phyloP scores from a whole-genome alignment of 2,113 vertebrate genomes.

The Archilochus colubris region DNA sequence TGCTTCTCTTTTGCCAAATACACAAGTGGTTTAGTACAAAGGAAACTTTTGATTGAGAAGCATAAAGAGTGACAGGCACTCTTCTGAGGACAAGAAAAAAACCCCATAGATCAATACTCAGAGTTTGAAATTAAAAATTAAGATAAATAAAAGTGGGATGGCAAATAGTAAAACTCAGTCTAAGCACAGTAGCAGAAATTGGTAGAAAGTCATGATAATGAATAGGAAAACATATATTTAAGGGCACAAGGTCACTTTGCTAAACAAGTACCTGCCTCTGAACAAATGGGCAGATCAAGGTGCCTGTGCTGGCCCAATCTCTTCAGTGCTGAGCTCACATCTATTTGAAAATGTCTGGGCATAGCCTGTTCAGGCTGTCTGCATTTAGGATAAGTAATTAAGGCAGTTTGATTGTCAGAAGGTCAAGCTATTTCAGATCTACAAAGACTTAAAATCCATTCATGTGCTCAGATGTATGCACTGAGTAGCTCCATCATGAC shows the following conservation, averaged over 20 bases:
- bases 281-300: fast-evolving
- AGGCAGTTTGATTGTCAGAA: background rate
- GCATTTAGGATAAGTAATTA: constrained; percentile 1
- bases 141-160: background rate
- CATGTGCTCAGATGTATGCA: background rate
- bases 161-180: background rate
- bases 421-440: constrained; percentile 3
- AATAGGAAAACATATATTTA: background rate
- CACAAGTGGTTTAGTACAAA: background rate
- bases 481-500: background rate
- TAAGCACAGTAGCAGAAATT: background rate
- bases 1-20: background rate
- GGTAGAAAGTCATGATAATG: background rate
- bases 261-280: background rate
- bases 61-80: background rate
- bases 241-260: background rate
- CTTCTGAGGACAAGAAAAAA: background rate
- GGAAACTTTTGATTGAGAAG: background rate
- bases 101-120: background rate
- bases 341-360: background rate
- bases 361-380: background rate
- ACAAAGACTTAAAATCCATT: constrained; percentile 28
- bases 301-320: background rate
- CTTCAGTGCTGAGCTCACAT: background rate
- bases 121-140: background rate